Evolutionary conservation across 2,797 vertebrate genomes (phyloP).

Genomic region (Taeniopygia guttata): DNA sequence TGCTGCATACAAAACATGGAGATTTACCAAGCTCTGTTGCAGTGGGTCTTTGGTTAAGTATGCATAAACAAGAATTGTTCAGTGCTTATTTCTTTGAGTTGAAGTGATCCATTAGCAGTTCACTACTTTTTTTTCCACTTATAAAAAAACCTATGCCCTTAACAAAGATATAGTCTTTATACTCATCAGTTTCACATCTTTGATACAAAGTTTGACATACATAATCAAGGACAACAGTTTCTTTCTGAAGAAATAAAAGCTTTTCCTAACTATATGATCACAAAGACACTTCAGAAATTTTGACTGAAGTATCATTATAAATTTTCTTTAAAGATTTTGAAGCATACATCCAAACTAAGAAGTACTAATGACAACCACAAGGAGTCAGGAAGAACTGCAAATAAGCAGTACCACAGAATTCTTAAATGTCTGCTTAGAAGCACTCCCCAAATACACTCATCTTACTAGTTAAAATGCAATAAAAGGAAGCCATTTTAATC

Average conservation of each 20-base stretch:
- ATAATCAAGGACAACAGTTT: not conserved
- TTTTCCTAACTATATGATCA: not conserved
- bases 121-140: not conserved
- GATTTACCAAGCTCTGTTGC: not conserved
- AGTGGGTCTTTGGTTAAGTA: not conserved
- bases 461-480: not conserved
- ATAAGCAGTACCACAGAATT: not conserved
- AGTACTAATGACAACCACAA: not conserved
- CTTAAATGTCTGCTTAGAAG: not conserved
- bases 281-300: not conserved
- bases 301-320: not conserved
- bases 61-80: not conserved
- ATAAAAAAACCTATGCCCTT: not conserved
- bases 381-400: not conserved
- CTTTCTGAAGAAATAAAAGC: not conserved
- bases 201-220: not conserved
- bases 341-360: not conserved
- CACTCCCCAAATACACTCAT: not conserved
- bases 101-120: not conserved
- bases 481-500: not conserved
- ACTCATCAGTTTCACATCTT: not conserved
- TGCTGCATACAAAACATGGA: not conserved
- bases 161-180: not conserved
- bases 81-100: not conserved
- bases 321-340: not conserved